A percentile compares a stretch with the other conserved stretches of the same genome.
Evolutionary conservation across 35 echinoderm and acorn worm genomes (phyloP).

Genomic region (Acanthaster planci): DNA sequence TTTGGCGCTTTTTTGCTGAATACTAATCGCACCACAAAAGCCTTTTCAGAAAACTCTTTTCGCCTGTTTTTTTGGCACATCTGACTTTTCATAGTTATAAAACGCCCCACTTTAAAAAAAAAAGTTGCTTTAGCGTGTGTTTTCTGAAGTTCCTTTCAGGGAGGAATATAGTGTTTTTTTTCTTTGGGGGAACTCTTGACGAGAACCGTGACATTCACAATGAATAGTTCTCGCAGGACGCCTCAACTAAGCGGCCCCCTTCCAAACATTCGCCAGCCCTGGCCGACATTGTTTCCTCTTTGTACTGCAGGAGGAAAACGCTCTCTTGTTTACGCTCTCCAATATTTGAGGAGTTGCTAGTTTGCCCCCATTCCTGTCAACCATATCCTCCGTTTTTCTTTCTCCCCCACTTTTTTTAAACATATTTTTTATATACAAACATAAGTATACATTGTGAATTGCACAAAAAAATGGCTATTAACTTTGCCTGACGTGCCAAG

Average conservation of each 20-base stretch:
- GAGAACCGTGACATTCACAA: conserved; percentile 14
- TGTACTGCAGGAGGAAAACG: background rate
- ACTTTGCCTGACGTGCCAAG: conserved; percentile 10
- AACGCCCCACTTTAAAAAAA: background rate
- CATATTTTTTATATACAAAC: too few relatives aligned
- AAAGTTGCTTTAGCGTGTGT: background rate
- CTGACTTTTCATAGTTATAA: too few relatives aligned
- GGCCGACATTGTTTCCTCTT: background rate
- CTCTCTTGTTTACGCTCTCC: background rate
- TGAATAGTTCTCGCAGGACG: background rate
- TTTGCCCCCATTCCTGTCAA: conserved; percentile 9
- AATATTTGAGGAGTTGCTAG: conserved; percentile 28
- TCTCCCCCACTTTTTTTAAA: too few relatives aligned
- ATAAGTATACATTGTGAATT: conserved; percentile 24
- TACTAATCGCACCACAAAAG: too few relatives aligned
- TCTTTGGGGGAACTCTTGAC: background rate
- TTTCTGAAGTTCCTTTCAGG: too few relatives aligned
- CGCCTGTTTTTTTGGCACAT: too few relatives aligned
- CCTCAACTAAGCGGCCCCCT: background rate
- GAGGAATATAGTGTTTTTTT: too few relatives aligned
- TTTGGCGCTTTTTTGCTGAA: too few relatives aligned
- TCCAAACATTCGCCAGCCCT: conserved; percentile 15
- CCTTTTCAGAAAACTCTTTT: too few relatives aligned
- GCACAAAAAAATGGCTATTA: conserved; percentile 10
- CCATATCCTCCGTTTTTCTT: background rate